Percentiles rank a stretch among this genome's conserved stretches.
These are phyloP conservation scores for Sander vitreus DNA, from an alignment of 2,113 vertebrate species.

Conservation along the genomic window DNA sequence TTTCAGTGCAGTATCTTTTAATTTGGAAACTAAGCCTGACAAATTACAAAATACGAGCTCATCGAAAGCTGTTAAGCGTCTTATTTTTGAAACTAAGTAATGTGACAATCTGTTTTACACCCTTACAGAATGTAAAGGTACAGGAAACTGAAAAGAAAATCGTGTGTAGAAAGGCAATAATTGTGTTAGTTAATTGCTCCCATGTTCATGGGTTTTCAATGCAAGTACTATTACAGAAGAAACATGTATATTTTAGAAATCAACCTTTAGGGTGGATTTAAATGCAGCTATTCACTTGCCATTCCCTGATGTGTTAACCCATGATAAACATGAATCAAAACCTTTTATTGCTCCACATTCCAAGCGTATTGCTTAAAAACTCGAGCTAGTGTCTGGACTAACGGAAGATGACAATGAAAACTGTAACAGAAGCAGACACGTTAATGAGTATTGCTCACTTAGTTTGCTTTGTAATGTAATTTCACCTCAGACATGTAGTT, in stretches of 20 bases:
- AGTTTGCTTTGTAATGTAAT: constrained; percentile 7
- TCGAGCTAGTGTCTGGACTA: not conserved
- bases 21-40: not conserved
- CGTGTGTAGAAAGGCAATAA: constrained; percentile 10
- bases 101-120: not conserved
- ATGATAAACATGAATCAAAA: not conserved
- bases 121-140: not conserved
- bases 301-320: not conserved
- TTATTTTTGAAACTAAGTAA: constrained; percentile 9
- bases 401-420: not conserved
- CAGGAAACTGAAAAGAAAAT: not conserved
- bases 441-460: constrained; percentile 13
- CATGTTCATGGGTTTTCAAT: not conserved
- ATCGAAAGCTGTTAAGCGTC: constrained; percentile 3
- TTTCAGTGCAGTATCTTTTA: constrained; percentile 9
- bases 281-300: not conserved
- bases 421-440: not conserved
- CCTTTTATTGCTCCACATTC: constrained; percentile 24
- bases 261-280: not conserved
- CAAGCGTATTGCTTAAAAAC: constrained; percentile 27
- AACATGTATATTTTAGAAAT: constrained; percentile 1
- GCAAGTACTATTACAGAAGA: not conserved
- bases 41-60: constrained; percentile 4
- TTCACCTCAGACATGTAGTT: not conserved
- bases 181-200: not conserved